Conservation (phyloP, 2,113 vertebrate genomes). For the Arvicanthis niloticus region DNA sequence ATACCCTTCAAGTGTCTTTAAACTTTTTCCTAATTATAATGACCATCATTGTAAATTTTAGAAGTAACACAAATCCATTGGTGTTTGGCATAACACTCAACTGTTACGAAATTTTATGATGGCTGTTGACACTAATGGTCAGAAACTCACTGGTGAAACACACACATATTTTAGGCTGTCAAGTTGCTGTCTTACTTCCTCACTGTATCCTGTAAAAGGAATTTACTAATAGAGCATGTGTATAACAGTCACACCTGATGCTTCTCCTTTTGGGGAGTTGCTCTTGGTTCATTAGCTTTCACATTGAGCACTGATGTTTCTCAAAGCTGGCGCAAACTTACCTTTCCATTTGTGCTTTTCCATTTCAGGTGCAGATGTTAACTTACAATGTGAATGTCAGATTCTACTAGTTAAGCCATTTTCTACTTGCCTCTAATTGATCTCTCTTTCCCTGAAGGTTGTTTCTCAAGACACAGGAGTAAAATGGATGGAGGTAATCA, state of each 20-base stretch:
- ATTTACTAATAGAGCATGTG: neutral
- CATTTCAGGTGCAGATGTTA: neutral
- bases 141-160: neutral
- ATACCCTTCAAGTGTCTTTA: too few relatives aligned
- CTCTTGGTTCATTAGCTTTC: neutral
- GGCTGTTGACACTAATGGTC: neutral
- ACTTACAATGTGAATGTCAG: neutral
- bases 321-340: neutral
- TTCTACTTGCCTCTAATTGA: neutral
- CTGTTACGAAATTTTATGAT: neutral
- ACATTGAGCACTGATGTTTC: neutral
- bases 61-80: too few relatives aligned
- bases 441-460: neutral
- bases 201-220: neutral
- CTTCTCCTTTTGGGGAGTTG: neutral
- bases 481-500: constrained; percentile 71
- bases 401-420: neutral
- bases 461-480: neutral
- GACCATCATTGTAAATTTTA: too few relatives aligned
- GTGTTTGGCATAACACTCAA: too few relatives aligned
- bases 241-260: neutral
- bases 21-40: too few relatives aligned
- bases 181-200: neutral
- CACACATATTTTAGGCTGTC: neutral
- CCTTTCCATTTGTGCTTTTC: neutral